Evolutionary conservation across 2,888 invertebrate species (phyloP).

Genomic region (Asteroscopus sphinx): DNA sequence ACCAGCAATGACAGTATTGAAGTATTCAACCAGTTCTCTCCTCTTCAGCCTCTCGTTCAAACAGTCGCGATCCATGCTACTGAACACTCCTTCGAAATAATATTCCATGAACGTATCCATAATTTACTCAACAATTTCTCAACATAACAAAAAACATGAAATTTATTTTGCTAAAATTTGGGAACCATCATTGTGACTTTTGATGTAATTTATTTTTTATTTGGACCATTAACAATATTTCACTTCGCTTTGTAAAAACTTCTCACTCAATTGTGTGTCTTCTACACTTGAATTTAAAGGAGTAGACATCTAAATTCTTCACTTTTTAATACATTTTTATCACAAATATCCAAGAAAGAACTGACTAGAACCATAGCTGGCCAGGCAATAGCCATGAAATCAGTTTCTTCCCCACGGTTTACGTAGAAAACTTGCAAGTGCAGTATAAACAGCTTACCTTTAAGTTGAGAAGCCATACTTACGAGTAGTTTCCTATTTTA

Average conservation of each 20-base stretch:
- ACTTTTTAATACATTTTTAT: not conserved
- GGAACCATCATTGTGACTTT: slow-evolving; percentile 48
- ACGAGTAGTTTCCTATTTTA: slow-evolving; percentile 33
- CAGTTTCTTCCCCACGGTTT: slow-evolving; percentile 60
- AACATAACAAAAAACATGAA: not conserved
- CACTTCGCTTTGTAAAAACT: slow-evolving; percentile 13
- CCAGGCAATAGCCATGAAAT: slow-evolving; percentile 68
- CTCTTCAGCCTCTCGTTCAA: slow-evolving; percentile 93
- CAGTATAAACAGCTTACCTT: slow-evolving; percentile 74
- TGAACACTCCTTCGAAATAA: slow-evolving; percentile 94
- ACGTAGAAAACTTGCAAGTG: slow-evolving; percentile 75
- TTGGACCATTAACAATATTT: slow-evolving; percentile 23
- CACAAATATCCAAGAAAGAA: not conserved
- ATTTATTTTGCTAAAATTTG: slow-evolving; percentile 3
- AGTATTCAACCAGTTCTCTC: slow-evolving; percentile 93
- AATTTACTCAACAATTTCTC: slow-evolving; percentile 34
- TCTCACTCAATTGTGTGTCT: not conserved
- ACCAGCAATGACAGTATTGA: slow-evolving; percentile 94
- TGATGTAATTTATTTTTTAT: slow-evolving; percentile 25
- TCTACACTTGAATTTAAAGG: not conserved
- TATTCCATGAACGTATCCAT: slow-evolving; percentile 95
- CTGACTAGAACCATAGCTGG: slow-evolving; percentile 31
- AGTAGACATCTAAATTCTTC: too few relatives aligned
- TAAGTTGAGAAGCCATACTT: slow-evolving; percentile 73
- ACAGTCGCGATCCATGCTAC: slow-evolving; percentile 92